Percentiles rank a stretch among this genome's conserved stretches.
phyloP scores from a whole-genome alignment of 2,797 vertebrate species.

The Gallinago nigripennis region DNA sequence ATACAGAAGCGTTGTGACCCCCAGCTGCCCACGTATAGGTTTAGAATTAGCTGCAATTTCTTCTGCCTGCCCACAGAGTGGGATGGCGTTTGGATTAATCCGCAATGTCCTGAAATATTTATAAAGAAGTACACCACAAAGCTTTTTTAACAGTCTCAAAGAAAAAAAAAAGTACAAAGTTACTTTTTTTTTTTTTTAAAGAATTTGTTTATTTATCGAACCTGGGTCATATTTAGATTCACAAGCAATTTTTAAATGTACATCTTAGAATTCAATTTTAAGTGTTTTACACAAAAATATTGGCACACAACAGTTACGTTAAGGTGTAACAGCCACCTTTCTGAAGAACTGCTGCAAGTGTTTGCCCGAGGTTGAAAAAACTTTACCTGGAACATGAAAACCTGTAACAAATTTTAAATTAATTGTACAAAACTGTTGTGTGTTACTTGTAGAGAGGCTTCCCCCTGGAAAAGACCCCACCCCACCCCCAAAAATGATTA shows the following conservation, averaged over 20 bases:
- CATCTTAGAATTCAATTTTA: constrained; percentile 83
- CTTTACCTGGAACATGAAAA: constrained; percentile 80
- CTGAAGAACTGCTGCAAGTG: constrained; percentile 71
- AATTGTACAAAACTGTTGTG: constrained; percentile 85
- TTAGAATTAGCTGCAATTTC: accelerated
- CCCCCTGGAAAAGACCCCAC: constrained; percentile 73
- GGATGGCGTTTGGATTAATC: accelerated
- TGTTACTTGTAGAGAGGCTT: constrained; percentile 80
- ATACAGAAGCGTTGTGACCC: accelerated
- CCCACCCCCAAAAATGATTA: constrained; percentile 72
- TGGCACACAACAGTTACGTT: constrained; percentile 74
- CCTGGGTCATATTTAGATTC: constrained; percentile 86
- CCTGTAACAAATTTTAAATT: constrained; percentile 85
- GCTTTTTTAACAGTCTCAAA: background rate
- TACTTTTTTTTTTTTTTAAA: constrained; percentile 78
- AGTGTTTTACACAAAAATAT: constrained; percentile 76
- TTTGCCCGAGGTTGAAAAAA: constrained; percentile 78
- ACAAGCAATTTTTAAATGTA: constrained; percentile 85
- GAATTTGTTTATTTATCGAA: constrained; percentile 94
- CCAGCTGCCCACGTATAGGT: accelerated
- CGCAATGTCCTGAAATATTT: accelerated
- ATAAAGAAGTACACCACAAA: too few relatives aligned
- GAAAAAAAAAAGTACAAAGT: background rate
- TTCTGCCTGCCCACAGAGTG: accelerated
- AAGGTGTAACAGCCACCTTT: constrained; percentile 67